Percentiles rank a stretch among this genome's conserved stretches.
Conservation (phyloP, 1,140 invertebrate genomes). For the Drosophila ohnishii region DNA sequence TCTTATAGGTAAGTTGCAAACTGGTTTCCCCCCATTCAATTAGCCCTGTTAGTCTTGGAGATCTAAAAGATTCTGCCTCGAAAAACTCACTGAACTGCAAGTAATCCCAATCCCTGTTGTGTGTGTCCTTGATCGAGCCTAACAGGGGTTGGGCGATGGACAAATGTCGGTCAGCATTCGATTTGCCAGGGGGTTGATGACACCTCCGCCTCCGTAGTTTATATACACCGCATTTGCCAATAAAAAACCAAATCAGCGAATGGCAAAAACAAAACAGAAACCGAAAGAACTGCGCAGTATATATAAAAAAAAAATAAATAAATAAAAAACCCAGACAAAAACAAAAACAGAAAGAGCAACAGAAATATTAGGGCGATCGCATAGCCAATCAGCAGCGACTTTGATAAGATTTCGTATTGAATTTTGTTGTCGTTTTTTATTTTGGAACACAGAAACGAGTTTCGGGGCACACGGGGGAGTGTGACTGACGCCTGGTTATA, state of each 20-base stretch:
- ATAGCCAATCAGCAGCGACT: slow-evolving; percentile 65
- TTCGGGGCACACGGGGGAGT: slow-evolving; percentile 16
- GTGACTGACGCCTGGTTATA: slow-evolving; percentile 32
- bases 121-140: slow-evolving; percentile 32
- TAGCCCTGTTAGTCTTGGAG: slow-evolving; percentile 5
- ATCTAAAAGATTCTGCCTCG: slow-evolving; percentile 7
- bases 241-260: slow-evolving; percentile 65
- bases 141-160: neutral
- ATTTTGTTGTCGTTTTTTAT: slow-evolving; percentile 41
- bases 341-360: slow-evolving; percentile 21
- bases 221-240: slow-evolving; percentile 53
- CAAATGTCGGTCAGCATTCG: slow-evolving; percentile 39
- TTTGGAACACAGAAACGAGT: slow-evolving; percentile 55
- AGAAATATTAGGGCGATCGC: slow-evolving; percentile 50
- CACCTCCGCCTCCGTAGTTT: slow-evolving; percentile 13
- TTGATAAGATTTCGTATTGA: slow-evolving; percentile 72
- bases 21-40: slow-evolving; percentile 32
- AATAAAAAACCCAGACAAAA: slow-evolving; percentile 36
- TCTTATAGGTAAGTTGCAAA: slow-evolving; percentile 36
- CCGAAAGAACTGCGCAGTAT: slow-evolving; percentile 67
- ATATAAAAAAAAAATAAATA: slow-evolving; percentile 26
- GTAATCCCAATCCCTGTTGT: slow-evolving; percentile 13
- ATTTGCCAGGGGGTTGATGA: slow-evolving; percentile 50
- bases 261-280: slow-evolving; percentile 68
- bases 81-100: slow-evolving; percentile 14